Conservation (phyloP, 2,888 invertebrate species). For the Mycogona germanica region DNA sequence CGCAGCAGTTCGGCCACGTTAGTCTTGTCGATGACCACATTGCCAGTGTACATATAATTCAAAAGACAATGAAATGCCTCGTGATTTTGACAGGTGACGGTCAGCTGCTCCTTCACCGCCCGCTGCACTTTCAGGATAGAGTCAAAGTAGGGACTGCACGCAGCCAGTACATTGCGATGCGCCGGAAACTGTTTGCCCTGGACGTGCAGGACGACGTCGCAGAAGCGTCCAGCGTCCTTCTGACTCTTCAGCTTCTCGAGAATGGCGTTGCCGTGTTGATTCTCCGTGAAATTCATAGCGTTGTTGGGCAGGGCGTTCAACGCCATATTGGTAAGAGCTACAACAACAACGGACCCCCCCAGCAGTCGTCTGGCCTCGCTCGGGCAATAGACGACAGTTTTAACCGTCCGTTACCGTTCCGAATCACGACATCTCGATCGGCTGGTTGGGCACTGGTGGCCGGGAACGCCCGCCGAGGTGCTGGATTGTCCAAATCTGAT, state of each 20-base stretch:
- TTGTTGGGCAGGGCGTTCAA: constrained; percentile 21
- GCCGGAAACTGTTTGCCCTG: constrained; percentile 45
- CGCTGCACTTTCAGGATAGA: constrained; percentile 42
- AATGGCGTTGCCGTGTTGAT: constrained; percentile 34
- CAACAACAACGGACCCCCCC: too few relatives aligned
- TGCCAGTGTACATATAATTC: constrained; percentile 53
- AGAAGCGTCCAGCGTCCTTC: constrained; percentile 45
- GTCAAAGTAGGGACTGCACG: constrained; percentile 51
- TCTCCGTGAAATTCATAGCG: constrained; percentile 36
- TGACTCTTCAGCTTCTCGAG: constrained; percentile 38
- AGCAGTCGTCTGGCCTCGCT: not conserved
- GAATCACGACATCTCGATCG: too few relatives aligned
- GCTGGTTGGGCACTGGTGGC: too few relatives aligned
- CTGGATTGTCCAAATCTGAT: too few relatives aligned
- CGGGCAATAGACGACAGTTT: not conserved
- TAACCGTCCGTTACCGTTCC: too few relatives aligned
- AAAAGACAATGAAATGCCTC: constrained; percentile 46
- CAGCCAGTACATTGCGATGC: constrained; percentile 49
- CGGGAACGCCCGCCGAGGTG: too few relatives aligned
- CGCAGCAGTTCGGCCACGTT: constrained; percentile 48
- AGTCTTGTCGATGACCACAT: constrained; percentile 44
- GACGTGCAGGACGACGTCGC: constrained; percentile 47
- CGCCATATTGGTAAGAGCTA: constrained; percentile 9
- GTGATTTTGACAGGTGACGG: constrained; percentile 44
- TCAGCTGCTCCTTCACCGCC: constrained; percentile 42